Evolutionary conservation across 2,888 invertebrate species (phyloP), one percentile per base, ranked within the genome.

Genomic region (Lasioglossum oenotherae): DNA sequence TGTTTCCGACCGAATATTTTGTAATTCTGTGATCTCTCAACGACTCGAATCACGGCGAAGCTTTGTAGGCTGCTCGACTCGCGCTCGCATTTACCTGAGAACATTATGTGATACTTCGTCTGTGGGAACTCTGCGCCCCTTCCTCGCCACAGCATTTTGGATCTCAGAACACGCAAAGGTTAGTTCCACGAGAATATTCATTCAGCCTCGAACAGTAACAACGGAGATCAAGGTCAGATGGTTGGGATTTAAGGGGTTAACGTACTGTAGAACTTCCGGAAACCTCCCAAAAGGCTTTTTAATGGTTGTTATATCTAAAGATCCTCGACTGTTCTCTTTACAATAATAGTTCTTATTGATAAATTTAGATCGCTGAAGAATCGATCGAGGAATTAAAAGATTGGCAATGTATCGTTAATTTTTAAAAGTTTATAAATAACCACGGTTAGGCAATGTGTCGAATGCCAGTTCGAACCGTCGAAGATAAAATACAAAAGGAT

Each of bases 21-120:
- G 1, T 53, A 23, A n/a, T 12, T n/a, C n/a, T 31, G 23, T 53
- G 72, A 35, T 76, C 46, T 53, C 44, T 19, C 38, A 81, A 80
- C 49, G 16, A 57, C 16, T 41, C 38, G 38, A 31, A 80, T 31
- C 16, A 69, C 44, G n/a, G n/a, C 16, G 27, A 31, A 27, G 27
- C 6, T 41, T 57, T 82, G 12, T 77, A 72, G 16, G 38, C 38
- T 38, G 23, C 10, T 67, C 8, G 38, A 38, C 4, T 12, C 23
- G 14, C 69, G 67, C 23, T 10, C 12, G 19, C 41, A 23, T 69
- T 12, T 38, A 38, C 69, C n/a, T 38, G 69, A 35, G 35, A 89
- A 91, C 88, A 91, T 89, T 91, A 92, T 92, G 91, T 91, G 91
- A 92, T 89, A 90, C 80, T 87, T 35, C 35, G 31, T 67, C 35